phyloP scores from a whole-genome alignment of 2,888 invertebrate genomes.

The Volucella bombylans region DNA sequence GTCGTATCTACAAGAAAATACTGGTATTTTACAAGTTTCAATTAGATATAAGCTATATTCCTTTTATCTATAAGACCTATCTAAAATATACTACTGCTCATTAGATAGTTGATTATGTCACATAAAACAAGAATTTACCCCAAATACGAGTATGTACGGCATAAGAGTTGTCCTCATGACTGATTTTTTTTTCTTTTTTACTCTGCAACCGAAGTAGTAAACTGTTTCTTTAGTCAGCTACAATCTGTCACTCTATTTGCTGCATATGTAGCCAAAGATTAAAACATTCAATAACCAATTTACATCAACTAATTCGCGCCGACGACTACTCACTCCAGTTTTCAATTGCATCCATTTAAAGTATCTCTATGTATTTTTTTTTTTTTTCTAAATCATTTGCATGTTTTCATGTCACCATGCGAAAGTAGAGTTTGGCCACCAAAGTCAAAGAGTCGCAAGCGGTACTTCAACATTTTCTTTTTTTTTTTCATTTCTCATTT shows the following conservation, averaged over 20 bases:
- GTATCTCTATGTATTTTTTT: constrained; percentile 44
- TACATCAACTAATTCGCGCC: constrained; percentile 65
- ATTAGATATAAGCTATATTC: too few species aligned
- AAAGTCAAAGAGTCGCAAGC: constrained; percentile 41
- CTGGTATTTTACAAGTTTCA: too few species aligned
- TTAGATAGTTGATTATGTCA: constrained; percentile 34
- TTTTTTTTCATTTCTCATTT: constrained; percentile 35
- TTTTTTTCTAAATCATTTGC: constrained; percentile 70
- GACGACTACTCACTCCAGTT: constrained; percentile 47
- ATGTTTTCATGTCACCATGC: constrained; percentile 72
- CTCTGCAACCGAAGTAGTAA: constrained; percentile 31
- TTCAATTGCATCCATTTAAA: constrained; percentile 55
- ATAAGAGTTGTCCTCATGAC: constrained; percentile 57
- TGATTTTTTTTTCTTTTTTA: constrained; percentile 17
- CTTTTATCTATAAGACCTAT: not conserved
- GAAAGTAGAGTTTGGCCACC: constrained; percentile 67
- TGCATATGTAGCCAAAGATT: constrained; percentile 29
- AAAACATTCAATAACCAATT: constrained; percentile 63
- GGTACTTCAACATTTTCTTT: constrained; percentile 55
- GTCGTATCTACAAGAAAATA: too few species aligned
- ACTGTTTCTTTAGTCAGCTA: constrained; percentile 36
- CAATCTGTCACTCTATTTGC: constrained; percentile 39
- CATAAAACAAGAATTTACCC: constrained; percentile 31
- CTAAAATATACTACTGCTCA: not conserved
- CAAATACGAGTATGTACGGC: constrained; percentile 27